Percentiles rank a stretch among this genome's conserved stretches.
phyloP scores from a whole-genome alignment of 2,797 vertebrate species.

The Hapalemur alaotrensis region DNA sequence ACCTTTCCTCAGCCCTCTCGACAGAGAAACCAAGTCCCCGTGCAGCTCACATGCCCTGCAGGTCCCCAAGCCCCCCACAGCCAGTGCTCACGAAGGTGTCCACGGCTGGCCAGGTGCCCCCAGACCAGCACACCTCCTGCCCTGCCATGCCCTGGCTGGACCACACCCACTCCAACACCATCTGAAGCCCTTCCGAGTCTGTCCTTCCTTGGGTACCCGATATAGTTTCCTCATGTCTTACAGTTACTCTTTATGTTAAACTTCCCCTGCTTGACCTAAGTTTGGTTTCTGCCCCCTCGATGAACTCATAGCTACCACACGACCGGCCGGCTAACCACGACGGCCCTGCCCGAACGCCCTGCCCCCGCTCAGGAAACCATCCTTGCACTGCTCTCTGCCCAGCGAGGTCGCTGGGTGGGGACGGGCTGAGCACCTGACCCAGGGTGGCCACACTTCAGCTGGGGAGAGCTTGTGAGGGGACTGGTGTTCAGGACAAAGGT shows the following conservation, averaged over 20 bases:
- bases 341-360: neutral
- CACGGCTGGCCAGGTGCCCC: accelerated
- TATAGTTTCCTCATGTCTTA: neutral
- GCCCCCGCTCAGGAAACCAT: too few relatives aligned
- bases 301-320: neutral
- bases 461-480: neutral
- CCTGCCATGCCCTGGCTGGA: neutral
- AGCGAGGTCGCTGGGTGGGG: too few relatives aligned
- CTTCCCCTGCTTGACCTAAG: accelerated
- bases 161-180: too few relatives aligned
- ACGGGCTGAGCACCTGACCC: neutral
- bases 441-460: too few relatives aligned
- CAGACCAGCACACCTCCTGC: neutral
- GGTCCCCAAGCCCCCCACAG: neutral
- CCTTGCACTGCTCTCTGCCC: neutral
- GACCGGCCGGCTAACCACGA: too few relatives aligned
- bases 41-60: accelerated
- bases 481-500: neutral
- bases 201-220: neutral
- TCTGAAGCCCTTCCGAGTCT: neutral
- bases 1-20: neutral
- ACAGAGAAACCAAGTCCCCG: neutral
- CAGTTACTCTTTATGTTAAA: neutral
- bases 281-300: too few relatives aligned
- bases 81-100: too few relatives aligned